Conservation (phyloP, 2,797 vertebrate species). For the Lerista edwardsae region DNA sequence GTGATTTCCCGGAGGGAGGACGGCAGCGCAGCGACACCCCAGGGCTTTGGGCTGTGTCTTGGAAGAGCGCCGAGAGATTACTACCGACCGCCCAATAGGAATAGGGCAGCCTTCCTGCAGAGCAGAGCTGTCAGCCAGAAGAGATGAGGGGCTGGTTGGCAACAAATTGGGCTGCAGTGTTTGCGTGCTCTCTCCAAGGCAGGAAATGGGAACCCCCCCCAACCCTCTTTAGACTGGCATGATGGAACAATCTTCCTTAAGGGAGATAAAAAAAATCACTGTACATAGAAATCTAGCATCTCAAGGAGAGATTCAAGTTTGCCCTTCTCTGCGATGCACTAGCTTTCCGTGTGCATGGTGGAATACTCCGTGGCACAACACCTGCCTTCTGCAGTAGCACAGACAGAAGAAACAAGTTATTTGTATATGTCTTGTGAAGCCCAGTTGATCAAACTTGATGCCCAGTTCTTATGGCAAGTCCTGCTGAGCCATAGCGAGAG, state of each 20-base stretch:
- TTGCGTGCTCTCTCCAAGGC: constrained; percentile 15
- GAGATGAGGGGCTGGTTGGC: constrained; percentile 62
- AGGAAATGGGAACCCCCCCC: not conserved
- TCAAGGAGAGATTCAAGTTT: not conserved
- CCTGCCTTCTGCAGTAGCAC: too few species aligned
- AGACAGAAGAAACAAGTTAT: not conserved
- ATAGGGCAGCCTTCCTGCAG: constrained; percentile 61
- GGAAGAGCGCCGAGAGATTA: constrained; percentile 65
- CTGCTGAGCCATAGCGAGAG: too few species aligned
- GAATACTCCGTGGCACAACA: too few species aligned
- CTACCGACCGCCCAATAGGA: constrained; percentile 67
- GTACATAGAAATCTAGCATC: not conserved
- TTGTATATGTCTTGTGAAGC: not conserved
- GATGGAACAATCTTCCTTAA: too few species aligned
- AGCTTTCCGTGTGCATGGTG: not conserved
- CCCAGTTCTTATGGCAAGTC: too few species aligned
- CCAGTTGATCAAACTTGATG: too few species aligned
- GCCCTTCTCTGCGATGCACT: not conserved
- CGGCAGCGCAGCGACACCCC: constrained; percentile 62
- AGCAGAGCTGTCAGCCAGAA: constrained; percentile 69
- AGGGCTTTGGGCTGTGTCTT: constrained; percentile 61
- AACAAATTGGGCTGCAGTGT: constrained; percentile 14
- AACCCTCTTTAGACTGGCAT: not conserved
- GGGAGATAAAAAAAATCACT: not conserved
- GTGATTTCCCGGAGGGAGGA: constrained; percentile 69